Evolutionary conservation across 2,797 vertebrate genomes (phyloP), one percentile per base, ranked within the genome.

Genomic region (Cynodonichthys magdalenae): DNA sequence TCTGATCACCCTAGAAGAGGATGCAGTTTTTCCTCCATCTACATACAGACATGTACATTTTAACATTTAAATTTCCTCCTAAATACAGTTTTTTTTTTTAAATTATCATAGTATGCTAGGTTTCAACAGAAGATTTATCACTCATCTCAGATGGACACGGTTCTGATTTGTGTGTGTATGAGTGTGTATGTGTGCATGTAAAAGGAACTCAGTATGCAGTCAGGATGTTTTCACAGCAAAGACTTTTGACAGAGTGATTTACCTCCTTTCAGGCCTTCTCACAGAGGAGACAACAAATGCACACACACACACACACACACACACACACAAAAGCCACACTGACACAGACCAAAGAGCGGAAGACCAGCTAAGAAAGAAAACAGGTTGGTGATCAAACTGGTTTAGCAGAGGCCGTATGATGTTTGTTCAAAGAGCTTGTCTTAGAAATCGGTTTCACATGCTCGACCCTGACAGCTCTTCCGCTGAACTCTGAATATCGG

Each of bases 351-450:
- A 62, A 61, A 73, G 82, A 79, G 59, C 54, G 72, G 88, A 85
- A 82, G 81, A 77, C 60, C 20, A 61, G 79, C 74, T 79, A 82
- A 65, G 85, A 70, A 71, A 85, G 80, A 85, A 89, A 89, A 89
- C 83, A 87, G 84, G 88, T 87, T 87, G 80, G 75, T 86, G 80
- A 88, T 88, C 85, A 87, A 89, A 91, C 88, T 70, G 80, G 79
- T 89, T 89, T 85, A 89, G 61, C 90, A 87, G 88, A 87, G 80
- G 67, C 70, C 71, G 71, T 58, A 65, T 79, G 78, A 85, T 89
- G 85, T 89, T 88, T 89, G 81, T 69, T 36, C 64, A 85, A 79
- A 75, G 80, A 75, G 82, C 69, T 81, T 63, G 84, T 81, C 79
- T 57, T 62, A 80, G 81, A 86, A 86, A 90, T 91, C 74, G 81